Base-by-base conservation (phyloP, 2,797 vertebrate genomes). In the Loris lydekkerianus region DNA sequence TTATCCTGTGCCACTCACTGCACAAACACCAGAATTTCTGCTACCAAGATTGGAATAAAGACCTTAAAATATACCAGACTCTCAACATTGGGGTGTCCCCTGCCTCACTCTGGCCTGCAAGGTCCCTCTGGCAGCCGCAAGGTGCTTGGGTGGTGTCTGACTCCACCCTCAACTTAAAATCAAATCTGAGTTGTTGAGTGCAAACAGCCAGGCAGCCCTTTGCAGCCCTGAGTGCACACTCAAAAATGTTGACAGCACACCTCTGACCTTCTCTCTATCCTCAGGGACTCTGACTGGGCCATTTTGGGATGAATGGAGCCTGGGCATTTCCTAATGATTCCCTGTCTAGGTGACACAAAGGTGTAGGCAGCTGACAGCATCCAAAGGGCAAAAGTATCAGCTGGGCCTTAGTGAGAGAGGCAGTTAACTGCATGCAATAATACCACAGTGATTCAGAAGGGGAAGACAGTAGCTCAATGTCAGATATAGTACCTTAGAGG, bases 11-110 rank as follows among this genome's bases (percentile, higher is more conserved):
- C 8, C 13, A 60, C 61, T 56, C 46, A 0, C 17, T 25, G 21
- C 0, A 3, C 46, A 40, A 34, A 60, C 20, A 2, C 10, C 23
- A 0, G 1, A 2, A 8, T 58, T 56, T 63, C 46, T 20, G 7
- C 3, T 0, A 53, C 14, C 14, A 15, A 5, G 49, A 15, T 15
- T 53, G 8, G 53, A 40, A 29, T 29, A 9, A 29, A 60, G 67
- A 23, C 58, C 17, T 56, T 29, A 40, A 61, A 18, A 58, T 60
- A 25, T 9, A 10, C 69, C 27, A 34, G 3, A 37, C 25, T 70
- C 10, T 65, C 34, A 18, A 17, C 46, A 49, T 56, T 1, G 2
- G 21, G 23, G 63, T 56, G 58, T 9, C 17, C 61, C 34, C 56
- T 5, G 0, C 27, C 40, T 15, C 58, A 25, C 43, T 49, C 60